These are phyloP conservation scores for Sakesphorus luctuosus DNA, from an alignment of 2,113 vertebrate species.

Conservation along the genomic window DNA sequence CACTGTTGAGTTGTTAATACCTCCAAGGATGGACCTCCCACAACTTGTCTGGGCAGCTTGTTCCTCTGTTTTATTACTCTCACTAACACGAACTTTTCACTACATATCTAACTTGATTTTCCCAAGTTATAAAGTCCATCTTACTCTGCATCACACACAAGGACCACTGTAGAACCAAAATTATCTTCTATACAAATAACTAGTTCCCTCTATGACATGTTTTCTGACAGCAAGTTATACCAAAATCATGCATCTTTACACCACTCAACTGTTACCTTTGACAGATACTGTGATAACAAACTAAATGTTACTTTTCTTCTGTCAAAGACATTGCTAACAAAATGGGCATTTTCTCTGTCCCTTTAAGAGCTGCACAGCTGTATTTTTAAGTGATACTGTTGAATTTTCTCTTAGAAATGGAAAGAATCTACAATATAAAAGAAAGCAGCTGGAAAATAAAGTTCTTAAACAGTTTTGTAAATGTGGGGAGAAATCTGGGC, in stretches of 20 bases:
- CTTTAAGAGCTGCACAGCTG: background rate
- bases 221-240: background rate
- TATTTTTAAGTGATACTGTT: background rate
- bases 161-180: background rate
- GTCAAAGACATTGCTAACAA: background rate
- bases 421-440: background rate
- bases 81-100: background rate
- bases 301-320: background rate
- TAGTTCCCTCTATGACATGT: background rate
- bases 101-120: background rate
- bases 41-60: background rate
- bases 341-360: background rate
- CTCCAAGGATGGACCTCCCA: background rate
- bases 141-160: background rate
- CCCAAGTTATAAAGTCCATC: background rate
- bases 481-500: background rate
- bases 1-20: accelerated
- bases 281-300: background rate
- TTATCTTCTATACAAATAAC: background rate
- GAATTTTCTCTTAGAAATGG: background rate
- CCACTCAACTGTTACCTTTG: background rate
- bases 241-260: background rate
- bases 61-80: background rate
- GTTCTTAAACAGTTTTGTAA: background rate
- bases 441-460: background rate